Evolutionary conservation across 1,140 invertebrate species (phyloP), one percentile per base, ranked within the genome.

Genomic region (Zaprionus camerounensis): DNA sequence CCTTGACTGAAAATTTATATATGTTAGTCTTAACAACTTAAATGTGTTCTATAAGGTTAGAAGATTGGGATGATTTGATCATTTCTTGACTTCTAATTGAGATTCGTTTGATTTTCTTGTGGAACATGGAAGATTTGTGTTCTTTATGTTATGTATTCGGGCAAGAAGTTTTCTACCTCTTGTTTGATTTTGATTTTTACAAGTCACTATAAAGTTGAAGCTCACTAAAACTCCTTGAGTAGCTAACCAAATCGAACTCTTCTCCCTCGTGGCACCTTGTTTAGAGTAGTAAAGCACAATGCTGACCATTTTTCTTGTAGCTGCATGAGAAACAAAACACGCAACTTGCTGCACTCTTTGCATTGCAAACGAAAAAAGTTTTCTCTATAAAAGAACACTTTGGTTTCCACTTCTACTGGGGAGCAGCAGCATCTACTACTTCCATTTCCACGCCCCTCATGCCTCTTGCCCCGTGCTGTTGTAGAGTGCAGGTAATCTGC

Each of bases 301-400:
- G 20, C 46, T 24, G 46, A 24, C 46, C 46, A 51, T 24, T 51
- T 51, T 51, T 51, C 46, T 11, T 51, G 20, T 1, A 12, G n/a
- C 17, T 41, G 38, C 38, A 41, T 41, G 15, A 13, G 17, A 17
- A 20, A 20, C 46, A 20, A 20, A 49, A 49, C 46, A 20, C 9
- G 46, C 17, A 51, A 24, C 46, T 5, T 11, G 46, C 46, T 51
- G 46, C 46, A 51, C 46, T 41, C 41, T 44, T 17, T 44, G 41
- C 41, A n/a, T 44, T 13, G 41, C 41, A 7, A 46, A 7, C 15
- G n/a, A 24, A 51, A 51, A 51, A 51, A 51, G 17, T 51, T 51
- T 51, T 24, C 46, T 12, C 20, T 51, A 51, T 51, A 51, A 51
- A 51, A 24, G 46, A 51, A 51, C 46, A 51, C 46, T 51, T 51